Evolutionary conservation across 2,888 invertebrate genomes (phyloP).

Genomic region (Noctua janthe): DNA sequence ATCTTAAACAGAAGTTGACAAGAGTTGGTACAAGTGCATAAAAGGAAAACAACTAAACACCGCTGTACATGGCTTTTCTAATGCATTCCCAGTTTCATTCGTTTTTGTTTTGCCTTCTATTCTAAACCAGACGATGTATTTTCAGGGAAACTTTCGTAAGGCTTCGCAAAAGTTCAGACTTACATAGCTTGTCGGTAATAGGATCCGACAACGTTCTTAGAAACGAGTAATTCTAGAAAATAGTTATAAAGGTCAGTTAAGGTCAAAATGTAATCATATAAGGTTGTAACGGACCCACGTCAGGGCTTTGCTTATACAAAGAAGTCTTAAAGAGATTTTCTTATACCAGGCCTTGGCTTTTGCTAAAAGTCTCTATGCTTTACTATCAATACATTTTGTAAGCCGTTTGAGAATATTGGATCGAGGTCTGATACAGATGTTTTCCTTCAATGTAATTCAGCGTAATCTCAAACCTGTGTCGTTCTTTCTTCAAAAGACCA

Average conservation of each 20-base stretch:
- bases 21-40: background rate
- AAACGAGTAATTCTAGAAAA: slow-evolving; percentile 19
- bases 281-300: background rate
- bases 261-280: background rate
- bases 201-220: slow-evolving; percentile 22
- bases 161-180: slow-evolving; percentile 40
- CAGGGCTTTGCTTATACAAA: background rate
- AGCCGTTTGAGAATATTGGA: background rate
- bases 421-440: background rate
- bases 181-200: slow-evolving; percentile 26
- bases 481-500: no score
- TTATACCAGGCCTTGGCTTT: background rate
- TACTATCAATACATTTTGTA: background rate
- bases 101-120: slow-evolving; percentile 28
- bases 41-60: slow-evolving; percentile 6
- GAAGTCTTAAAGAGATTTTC: background rate
- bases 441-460: background rate
- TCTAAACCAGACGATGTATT: slow-evolving; percentile 26
- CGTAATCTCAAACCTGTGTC: background rate
- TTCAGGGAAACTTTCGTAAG: slow-evolving; percentile 30
- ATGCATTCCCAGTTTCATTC: slow-evolving; percentile 14
- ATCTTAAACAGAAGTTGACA: background rate
- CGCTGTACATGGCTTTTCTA: slow-evolving; percentile 4
- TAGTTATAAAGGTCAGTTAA: slow-evolving; percentile 16
- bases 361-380: background rate